phyloP scores from a whole-genome alignment of 2,113 vertebrate species.

The Eonycteris spelaea region DNA sequence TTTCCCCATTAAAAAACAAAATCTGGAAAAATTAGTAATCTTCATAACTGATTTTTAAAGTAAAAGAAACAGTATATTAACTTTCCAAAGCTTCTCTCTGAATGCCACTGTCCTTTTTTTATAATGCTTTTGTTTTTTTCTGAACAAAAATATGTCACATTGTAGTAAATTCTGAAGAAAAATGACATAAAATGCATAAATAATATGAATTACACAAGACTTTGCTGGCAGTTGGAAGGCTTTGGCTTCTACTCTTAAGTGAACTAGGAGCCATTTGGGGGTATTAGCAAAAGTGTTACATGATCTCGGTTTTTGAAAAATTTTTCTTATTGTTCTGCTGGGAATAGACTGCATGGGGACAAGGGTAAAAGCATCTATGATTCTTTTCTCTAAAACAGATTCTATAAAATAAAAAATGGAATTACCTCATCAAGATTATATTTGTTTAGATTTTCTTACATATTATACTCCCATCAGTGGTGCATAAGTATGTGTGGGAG shows the following conservation, averaged over 20 bases:
- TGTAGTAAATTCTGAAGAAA: background rate
- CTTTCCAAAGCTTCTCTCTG: background rate
- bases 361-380: background rate
- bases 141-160: background rate
- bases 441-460: background rate
- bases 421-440: background rate
- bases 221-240: background rate
- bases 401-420: background rate
- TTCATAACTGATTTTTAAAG: background rate
- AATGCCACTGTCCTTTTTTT: background rate
- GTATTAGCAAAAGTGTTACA: background rate
- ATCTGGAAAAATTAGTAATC: background rate
- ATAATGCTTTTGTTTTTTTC: background rate
- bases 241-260: background rate
- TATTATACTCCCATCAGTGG: background rate
- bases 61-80: background rate
- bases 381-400: conserved; percentile 24
- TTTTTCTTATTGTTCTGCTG: background rate
- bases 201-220: background rate
- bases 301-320: background rate
- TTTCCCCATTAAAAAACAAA: background rate
- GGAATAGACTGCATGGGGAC: background rate
- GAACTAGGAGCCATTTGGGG: background rate
- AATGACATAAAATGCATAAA: background rate
- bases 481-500: background rate